Conservation (phyloP, 2,888 invertebrate genomes). For the Arctia plantaginis region DNA sequence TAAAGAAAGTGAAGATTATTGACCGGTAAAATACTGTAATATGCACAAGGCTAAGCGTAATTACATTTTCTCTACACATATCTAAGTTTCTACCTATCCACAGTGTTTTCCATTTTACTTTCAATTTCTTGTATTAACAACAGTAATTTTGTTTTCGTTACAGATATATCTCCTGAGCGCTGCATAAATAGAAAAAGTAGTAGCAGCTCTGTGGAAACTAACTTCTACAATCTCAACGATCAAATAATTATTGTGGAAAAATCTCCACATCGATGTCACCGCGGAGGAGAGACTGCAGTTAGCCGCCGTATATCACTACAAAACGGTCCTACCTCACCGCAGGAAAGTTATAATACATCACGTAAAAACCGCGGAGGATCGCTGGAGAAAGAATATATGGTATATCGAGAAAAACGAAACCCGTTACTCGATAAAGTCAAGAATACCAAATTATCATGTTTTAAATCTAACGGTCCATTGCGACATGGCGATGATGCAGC, state of each 20-base stretch:
- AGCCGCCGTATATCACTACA: slow-evolving; percentile 81
- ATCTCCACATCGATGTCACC: slow-evolving; percentile 82
- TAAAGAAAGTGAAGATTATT: slow-evolving; percentile 14
- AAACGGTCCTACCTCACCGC: slow-evolving; percentile 76
- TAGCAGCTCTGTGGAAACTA: slow-evolving; percentile 88
- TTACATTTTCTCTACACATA: slow-evolving; percentile 16
- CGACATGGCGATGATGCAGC: slow-evolving; percentile 82
- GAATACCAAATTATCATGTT: slow-evolving; percentile 90
- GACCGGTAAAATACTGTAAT: slow-evolving; percentile 5
- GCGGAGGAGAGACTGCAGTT: slow-evolving; percentile 72
- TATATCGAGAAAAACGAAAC: slow-evolving; percentile 88
- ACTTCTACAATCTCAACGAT: slow-evolving; percentile 89
- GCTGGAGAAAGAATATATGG: slow-evolving; percentile 86
- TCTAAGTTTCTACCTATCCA: not conserved
- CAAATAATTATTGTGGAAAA: slow-evolving; percentile 87
- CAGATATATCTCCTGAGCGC: slow-evolving; percentile 89
- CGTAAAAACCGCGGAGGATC: slow-evolving; percentile 82
- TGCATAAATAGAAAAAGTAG: slow-evolving; percentile 88
- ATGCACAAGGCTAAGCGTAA: not conserved
- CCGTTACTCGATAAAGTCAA: slow-evolving; percentile 90
- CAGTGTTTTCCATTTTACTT: slow-evolving; percentile 20
- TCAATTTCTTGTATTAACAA: slow-evolving; percentile 14
- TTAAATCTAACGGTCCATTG: slow-evolving; percentile 86
- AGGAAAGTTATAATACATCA: slow-evolving; percentile 82
- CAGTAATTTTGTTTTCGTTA: slow-evolving; percentile 51